phyloP scores from a whole-genome alignment of 1,140 invertebrate genomes.

The Drosophila trapezifrons region DNA sequence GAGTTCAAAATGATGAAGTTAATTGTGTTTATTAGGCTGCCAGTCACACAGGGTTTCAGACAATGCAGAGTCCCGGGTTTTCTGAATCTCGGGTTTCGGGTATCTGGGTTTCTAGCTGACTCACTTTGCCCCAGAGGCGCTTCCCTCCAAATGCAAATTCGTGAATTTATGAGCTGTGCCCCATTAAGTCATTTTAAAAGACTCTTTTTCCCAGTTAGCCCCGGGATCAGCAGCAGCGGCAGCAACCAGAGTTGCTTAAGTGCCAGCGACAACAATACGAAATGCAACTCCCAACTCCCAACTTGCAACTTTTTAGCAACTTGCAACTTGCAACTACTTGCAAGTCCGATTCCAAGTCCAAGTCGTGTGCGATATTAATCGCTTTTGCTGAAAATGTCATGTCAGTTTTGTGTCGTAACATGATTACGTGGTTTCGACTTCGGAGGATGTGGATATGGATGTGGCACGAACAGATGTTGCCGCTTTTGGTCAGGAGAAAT shows the following conservation, averaged over 20 bases:
- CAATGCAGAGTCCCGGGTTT: constrained; percentile 26
- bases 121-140: constrained; percentile 61
- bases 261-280: constrained; percentile 59
- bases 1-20: constrained; percentile 84
- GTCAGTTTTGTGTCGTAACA: constrained; percentile 82
- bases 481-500: constrained; percentile 6
- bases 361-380: constrained; percentile 83
- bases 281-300: constrained; percentile 48
- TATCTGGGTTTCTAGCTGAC: constrained; percentile 42
- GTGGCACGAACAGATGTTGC: constrained; percentile 41
- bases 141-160: constrained; percentile 79
- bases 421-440: constrained; percentile 67
- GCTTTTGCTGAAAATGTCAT: constrained; percentile 82
- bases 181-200: constrained; percentile 83
- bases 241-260: constrained; percentile 24
- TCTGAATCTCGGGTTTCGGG: constrained; percentile 44
- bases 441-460: constrained; percentile 46
- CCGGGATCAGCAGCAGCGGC: constrained; percentile 30
- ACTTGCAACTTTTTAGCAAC: constrained; percentile 34
- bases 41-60: constrained; percentile 64
- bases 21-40: constrained; percentile 84
- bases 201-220: constrained; percentile 58
- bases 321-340: constrained; percentile 27
- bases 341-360: constrained; percentile 31
- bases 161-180: constrained; percentile 81